phyloP scores from a whole-genome alignment of 2,113 vertebrate species.

The Pica pica region DNA sequence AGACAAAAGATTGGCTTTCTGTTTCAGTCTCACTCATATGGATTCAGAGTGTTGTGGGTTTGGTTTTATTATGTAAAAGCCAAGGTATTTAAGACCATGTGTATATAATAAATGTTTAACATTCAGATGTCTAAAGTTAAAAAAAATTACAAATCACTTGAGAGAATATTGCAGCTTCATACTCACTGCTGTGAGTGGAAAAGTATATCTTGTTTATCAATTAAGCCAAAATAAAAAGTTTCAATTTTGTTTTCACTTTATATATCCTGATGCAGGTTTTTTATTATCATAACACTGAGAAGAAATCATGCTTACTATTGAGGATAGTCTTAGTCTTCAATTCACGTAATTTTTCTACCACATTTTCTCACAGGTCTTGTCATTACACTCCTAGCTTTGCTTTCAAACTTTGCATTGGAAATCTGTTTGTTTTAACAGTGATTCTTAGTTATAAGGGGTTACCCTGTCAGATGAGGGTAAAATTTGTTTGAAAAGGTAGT shows the following conservation, averaged over 20 bases:
- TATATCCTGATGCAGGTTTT: fast-evolving
- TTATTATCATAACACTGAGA: neutral
- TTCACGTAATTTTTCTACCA: neutral
- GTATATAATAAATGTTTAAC: neutral
- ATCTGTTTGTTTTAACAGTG: neutral
- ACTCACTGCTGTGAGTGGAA: neutral
- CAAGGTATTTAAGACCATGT: neutral
- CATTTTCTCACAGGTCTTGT: neutral
- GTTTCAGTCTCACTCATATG: neutral
- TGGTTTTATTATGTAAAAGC: neutral
- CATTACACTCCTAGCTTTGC: neutral
- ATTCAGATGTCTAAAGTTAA: neutral
- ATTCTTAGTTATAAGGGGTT: neutral
- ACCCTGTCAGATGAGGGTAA: neutral
- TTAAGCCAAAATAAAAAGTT: neutral
- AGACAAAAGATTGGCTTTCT: neutral
- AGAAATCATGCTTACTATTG: neutral
- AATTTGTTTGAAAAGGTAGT: neutral
- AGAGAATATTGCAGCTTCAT: neutral
- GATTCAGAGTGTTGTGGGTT: neutral
- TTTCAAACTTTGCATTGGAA: neutral
- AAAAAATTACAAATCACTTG: neutral
- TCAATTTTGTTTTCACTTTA: neutral
- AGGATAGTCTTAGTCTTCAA: neutral
- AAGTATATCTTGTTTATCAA: neutral